Evolutionary conservation across 2,113 vertebrate species (phyloP).

Genomic region (Asarcornis scutulata): DNA sequence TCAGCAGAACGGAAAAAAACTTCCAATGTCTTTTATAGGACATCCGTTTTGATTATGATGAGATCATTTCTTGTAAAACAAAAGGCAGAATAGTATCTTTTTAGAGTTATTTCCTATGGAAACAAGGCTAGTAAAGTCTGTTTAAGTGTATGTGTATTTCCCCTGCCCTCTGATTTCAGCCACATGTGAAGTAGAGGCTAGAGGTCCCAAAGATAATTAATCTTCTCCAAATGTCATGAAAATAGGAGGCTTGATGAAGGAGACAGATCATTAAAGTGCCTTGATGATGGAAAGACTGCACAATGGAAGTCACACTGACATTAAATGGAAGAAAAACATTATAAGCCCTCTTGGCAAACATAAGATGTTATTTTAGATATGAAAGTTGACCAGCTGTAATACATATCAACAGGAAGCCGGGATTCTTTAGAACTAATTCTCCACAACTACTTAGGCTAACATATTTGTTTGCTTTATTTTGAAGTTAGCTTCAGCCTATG

Average conservation of each 20-base stretch:
- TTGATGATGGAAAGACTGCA: neutral
- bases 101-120: constrained; percentile 30
- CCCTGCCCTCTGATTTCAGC: neutral
- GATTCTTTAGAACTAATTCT: neutral
- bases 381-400: neutral
- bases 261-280: neutral
- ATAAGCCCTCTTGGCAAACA: neutral
- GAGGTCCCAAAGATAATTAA: neutral
- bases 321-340: neutral
- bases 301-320: neutral
- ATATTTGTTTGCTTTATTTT: constrained; percentile 21
- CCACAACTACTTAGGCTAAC: neutral
- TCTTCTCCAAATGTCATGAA: neutral
- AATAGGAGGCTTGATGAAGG: neutral
- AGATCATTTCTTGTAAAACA: constrained; percentile 48
- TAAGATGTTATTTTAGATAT: neutral
- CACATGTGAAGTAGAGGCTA: neutral
- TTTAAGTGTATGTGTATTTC: neutral
- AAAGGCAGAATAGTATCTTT: constrained; percentile 41
- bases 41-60: constrained; percentile 20
- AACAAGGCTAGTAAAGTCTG: neutral
- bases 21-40: constrained; percentile 1
- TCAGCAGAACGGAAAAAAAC: constrained; percentile 26
- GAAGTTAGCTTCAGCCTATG: neutral
- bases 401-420: neutral